A percentile compares a stretch with the other conserved stretches of the same genome.
These are phyloP conservation scores for Temnothorax curvispinosus DNA, from an alignment of 1,140 invertebrate genomes.

Conservation along the genomic window DNA sequence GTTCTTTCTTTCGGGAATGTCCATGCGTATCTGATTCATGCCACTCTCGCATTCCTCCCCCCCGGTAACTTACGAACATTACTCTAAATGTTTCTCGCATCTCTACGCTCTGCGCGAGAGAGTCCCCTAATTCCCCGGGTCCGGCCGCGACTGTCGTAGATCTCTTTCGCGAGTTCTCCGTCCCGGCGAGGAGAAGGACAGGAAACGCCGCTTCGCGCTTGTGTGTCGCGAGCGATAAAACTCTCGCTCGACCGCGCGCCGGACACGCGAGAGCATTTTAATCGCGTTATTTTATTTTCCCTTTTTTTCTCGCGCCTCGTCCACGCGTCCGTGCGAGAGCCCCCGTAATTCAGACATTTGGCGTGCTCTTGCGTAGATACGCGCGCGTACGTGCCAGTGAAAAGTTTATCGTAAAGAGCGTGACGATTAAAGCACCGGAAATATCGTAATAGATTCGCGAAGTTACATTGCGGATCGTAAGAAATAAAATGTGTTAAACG, in stretches of 20 bases:
- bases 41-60: background rate
- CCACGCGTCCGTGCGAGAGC: background rate
- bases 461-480: background rate
- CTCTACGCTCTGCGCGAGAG: background rate
- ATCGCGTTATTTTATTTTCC: slow-evolving; percentile 57
- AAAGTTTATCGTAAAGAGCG: slow-evolving; percentile 46
- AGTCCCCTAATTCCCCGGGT: slow-evolving; percentile 32
- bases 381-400: slow-evolving; percentile 30
- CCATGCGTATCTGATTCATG: slow-evolving; percentile 9
- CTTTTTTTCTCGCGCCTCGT: slow-evolving; percentile 30
- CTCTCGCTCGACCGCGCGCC: slow-evolving; percentile 44
- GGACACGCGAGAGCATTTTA: slow-evolving; percentile 55
- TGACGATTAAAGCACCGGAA: slow-evolving; percentile 37
- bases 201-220: background rate
- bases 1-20: background rate
- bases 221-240: slow-evolving; percentile 48
- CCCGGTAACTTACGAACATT: slow-evolving; percentile 8
- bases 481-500: background rate
- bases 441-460: background rate
- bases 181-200: background rate
- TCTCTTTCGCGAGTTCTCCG: slow-evolving; percentile 53
- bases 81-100: slow-evolving; percentile 46
- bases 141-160: slow-evolving; percentile 15
- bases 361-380: slow-evolving; percentile 35
- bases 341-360: slow-evolving; percentile 46